phyloP scores from a whole-genome alignment of 2,797 vertebrate species.

The Sebastes diploproa region DNA sequence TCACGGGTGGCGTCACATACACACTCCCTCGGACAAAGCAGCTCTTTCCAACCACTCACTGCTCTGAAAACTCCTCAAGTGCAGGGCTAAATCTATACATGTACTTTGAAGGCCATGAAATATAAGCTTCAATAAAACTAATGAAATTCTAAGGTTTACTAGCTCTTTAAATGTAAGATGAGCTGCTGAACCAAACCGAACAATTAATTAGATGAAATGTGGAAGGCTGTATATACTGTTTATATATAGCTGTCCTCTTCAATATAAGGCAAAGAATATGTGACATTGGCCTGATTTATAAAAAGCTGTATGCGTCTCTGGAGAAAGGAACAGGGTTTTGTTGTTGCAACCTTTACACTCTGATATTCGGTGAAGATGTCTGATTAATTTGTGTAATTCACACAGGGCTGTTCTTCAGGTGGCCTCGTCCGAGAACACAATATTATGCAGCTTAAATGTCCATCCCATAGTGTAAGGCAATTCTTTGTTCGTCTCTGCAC shows the following conservation, averaged over 20 bases:
- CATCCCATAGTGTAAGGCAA: background rate
- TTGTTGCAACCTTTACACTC: background rate
- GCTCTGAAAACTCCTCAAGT: background rate
- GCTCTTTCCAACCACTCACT: background rate
- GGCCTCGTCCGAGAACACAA: background rate
- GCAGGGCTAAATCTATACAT: background rate
- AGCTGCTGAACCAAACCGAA: background rate
- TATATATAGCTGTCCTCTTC: background rate
- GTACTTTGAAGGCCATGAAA: background rate
- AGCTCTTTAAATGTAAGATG: background rate
- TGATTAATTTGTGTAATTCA: background rate
- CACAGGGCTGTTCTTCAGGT: background rate
- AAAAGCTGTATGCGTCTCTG: background rate
- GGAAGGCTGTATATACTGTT: background rate
- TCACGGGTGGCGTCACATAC: constrained; percentile 37
- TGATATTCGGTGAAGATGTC: background rate
- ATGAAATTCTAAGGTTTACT: background rate
- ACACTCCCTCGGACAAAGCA: background rate
- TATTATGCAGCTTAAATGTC: background rate
- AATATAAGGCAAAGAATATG: background rate
- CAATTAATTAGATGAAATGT: background rate
- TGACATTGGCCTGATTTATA: background rate
- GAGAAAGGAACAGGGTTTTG: background rate
- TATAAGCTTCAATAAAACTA: background rate
- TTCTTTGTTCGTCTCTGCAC: background rate